Base-by-base conservation (phyloP, 2,113 vertebrate species). In the Aleadryas rufinucha region DNA sequence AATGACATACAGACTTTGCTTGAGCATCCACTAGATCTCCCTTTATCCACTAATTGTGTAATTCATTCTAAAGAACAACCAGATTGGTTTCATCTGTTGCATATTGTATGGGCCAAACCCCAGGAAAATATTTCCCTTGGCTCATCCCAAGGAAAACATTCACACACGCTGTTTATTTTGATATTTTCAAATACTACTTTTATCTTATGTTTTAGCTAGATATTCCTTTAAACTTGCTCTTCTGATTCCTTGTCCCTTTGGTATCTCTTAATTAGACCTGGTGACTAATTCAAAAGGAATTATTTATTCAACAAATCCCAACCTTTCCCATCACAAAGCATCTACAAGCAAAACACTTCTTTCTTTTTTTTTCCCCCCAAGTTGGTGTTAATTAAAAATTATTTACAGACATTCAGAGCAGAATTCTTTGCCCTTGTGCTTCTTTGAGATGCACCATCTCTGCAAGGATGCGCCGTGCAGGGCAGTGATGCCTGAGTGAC, bases 91-190 rank as follows among this genome's bases (percentile, higher is more conserved):
- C 90, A 93, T 96, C 83, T 93, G 79, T 74, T 94, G 31, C 72
- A 88, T 88, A 39, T 28, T 88, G 52, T 31, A 76, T 95, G 71
- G 95, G 60, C 92, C 85, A 96, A 96, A 94, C 47, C 78, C 56
- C 71, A 88, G 64, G 88, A 96, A 97, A 97, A 92, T 90, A 93
- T 96, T 95, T 96, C 85, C 85, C 64, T 93, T 94, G 79, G 90
- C 92, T 94, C 42, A 90, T 91, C 85, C 60, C 59, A 94, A 90
- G 85, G 63, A 93, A 97, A 96, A 94, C 68, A 88, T 84, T 96
- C 76, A 80, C 47, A 80, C 76, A 94, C 4, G 0, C 63, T 91
- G 89, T 96, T 97, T 96, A 88, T 96, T 95, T 93, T 90, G 24
- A 64, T 95, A 93, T 78, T 89, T 75, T 79, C 59, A 88, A 86